phyloP scores from a whole-genome alignment of 2,113 vertebrate species.

The Sphyrna mokarran region DNA sequence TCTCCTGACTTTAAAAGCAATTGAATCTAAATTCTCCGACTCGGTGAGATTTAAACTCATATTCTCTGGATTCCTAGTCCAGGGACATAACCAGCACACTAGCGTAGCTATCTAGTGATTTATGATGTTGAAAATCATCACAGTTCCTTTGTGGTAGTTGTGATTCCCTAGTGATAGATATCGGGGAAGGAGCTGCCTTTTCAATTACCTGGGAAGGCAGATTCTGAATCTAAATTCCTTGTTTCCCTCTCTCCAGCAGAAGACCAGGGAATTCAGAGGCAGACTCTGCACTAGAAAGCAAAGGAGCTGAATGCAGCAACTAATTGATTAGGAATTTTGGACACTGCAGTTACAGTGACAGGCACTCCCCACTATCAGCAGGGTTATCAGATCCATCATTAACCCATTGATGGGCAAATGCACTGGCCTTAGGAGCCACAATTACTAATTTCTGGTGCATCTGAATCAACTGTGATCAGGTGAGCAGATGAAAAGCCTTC shows the following conservation, averaged over 20 bases:
- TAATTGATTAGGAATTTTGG: conserved; percentile 19
- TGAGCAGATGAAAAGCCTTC: not conserved
- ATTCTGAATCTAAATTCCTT: conserved; percentile 25
- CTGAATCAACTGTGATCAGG: not conserved
- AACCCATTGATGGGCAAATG: not conserved
- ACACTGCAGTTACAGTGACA: not conserved
- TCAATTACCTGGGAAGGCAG: conserved; percentile 30
- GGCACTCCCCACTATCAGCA: not conserved
- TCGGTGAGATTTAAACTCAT: not conserved
- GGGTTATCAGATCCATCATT: not conserved
- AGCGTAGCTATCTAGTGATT: not conserved
- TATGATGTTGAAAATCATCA: conserved; percentile 16
- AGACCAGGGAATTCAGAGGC: not conserved
- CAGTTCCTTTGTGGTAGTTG: not conserved
- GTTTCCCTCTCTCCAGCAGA: not conserved
- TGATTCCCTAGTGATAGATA: conserved; percentile 8
- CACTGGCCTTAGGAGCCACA: not conserved
- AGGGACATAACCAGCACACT: not conserved
- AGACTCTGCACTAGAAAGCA: conserved; percentile 15
- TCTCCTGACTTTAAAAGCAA: not conserved
- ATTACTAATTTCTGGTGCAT: not conserved
- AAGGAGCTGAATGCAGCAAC: not conserved
- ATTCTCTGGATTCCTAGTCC: not conserved
- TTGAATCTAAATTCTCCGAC: not conserved
- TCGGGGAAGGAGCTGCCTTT: not conserved